Percentiles rank a stretch among this genome's conserved stretches.
Evolutionary conservation across 2,888 invertebrate genomes (phyloP).

Genomic region (Diploptera punctata): DNA sequence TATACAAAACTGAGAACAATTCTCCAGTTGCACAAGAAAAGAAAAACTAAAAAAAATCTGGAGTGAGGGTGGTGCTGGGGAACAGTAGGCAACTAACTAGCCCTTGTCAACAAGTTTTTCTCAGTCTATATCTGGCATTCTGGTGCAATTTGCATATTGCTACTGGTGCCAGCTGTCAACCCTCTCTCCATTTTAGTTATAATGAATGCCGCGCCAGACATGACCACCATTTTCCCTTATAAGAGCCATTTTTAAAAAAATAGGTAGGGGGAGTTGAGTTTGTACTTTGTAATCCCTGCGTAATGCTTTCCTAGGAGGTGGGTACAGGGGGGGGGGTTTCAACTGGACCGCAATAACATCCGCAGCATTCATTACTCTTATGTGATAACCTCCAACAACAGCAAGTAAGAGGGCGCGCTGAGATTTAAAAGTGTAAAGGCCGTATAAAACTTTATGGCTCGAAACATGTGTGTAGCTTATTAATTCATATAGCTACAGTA

Average conservation of each 20-base stretch:
- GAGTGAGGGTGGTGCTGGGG: too few relatives aligned
- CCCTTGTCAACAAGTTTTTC: conserved; percentile 2
- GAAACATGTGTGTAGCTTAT: too few relatives aligned
- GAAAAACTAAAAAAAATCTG: too few relatives aligned
- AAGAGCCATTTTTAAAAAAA: not conserved
- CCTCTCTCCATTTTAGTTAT: not conserved
- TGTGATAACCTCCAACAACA: too few relatives aligned
- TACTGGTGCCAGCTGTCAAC: conserved; percentile 1
- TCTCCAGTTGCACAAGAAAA: not conserved
- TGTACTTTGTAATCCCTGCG: too few relatives aligned
- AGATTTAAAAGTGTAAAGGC: too few relatives aligned
- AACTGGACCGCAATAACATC: not conserved
- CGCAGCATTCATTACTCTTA: not conserved
- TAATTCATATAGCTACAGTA: too few relatives aligned
- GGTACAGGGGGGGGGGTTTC: too few relatives aligned
- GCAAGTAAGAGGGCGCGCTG: too few relatives aligned
- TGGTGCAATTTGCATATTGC: not conserved
- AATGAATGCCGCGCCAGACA: not conserved
- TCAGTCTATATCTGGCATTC: conserved; percentile 1
- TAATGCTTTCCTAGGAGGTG: too few relatives aligned
- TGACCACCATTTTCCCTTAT: conserved; percentile 4
- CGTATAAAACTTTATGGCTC: too few relatives aligned
- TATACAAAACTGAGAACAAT: not conserved
- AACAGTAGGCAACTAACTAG: not conserved
- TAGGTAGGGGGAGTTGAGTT: not conserved